phyloP scores from a whole-genome alignment of 2,888 invertebrate genomes.

The Anthoptus insignis region DNA sequence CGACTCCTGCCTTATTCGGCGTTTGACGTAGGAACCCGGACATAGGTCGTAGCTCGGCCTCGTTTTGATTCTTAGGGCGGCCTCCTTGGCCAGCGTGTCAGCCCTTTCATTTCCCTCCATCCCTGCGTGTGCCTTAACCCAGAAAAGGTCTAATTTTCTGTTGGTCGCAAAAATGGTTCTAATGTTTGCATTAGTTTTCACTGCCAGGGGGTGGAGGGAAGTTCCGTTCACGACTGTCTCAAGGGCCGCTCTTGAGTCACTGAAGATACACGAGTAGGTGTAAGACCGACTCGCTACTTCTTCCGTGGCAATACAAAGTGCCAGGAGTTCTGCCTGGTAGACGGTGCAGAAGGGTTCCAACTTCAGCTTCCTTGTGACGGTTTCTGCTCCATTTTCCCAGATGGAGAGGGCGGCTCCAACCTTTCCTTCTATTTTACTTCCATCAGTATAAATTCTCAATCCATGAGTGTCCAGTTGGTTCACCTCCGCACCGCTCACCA shows the following conservation, averaged over 20 bases:
- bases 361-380: not conserved
- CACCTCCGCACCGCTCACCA: not conserved
- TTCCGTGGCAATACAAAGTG: not conserved
- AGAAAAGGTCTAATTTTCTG: not conserved
- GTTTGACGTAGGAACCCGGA: not conserved
- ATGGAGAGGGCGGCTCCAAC: not conserved
- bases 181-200: not conserved
- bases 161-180: not conserved
- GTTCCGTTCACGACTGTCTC: not conserved
- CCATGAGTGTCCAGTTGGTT: not conserved
- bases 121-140: conserved; percentile 30
- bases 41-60: conserved; percentile 6
- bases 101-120: conserved; percentile 37
- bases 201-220: not conserved
- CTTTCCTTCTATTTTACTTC: not conserved
- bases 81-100: conserved; percentile 24
- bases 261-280: not conserved
- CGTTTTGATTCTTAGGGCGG: conserved; percentile 3
- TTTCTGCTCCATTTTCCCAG: not conserved
- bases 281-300: not conserved
- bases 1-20: not conserved
- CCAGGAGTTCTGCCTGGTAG: not conserved
- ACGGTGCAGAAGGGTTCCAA: not conserved
- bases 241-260: not conserved
- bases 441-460: not conserved